A percentile compares a stretch with the other conserved stretches of the same genome.
Conservation (phyloP, 2,888 invertebrate genomes). For the Subacronicta megacephala region DNA sequence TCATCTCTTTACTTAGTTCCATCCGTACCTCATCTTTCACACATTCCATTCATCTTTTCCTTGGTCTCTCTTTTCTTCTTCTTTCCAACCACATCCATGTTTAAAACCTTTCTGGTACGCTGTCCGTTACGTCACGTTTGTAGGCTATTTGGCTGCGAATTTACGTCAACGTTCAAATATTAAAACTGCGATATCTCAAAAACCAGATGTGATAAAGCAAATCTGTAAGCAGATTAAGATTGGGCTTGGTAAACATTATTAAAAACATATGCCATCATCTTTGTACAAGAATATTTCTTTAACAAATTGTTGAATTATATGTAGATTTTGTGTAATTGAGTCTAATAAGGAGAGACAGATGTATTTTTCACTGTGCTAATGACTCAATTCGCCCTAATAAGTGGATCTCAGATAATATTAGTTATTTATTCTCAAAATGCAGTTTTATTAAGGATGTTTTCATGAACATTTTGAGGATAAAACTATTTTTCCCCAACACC, state of each 20-base stretch:
- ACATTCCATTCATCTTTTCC: no score
- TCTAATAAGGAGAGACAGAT: neutral
- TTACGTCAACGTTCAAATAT: neutral
- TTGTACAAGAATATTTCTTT: constrained; percentile 1
- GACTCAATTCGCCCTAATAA: neutral
- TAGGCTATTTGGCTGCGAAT: neutral
- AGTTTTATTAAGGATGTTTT: constrained; percentile 19
- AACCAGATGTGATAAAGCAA: constrained; percentile 30
- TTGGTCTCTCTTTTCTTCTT: no score
- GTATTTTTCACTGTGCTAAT: neutral
- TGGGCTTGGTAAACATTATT: neutral
- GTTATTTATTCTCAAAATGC: constrained; percentile 7
- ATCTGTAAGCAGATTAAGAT: constrained; percentile 24
- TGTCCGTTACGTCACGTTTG: neutral
- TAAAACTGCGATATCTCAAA: constrained; percentile 17
- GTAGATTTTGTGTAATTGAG: neutral
- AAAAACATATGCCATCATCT: constrained; percentile 3
- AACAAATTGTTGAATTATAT: constrained; percentile 4
- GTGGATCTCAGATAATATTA: neutral
- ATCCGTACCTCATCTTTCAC: no score
- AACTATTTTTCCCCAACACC: constrained; percentile 32
- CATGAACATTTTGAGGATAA: constrained; percentile 34
- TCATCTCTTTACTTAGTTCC: no score
- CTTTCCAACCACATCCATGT: no score
- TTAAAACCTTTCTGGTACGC: no score